Conservation (phyloP, 2,888 invertebrate species). For the Pyralis farinalis region DNA sequence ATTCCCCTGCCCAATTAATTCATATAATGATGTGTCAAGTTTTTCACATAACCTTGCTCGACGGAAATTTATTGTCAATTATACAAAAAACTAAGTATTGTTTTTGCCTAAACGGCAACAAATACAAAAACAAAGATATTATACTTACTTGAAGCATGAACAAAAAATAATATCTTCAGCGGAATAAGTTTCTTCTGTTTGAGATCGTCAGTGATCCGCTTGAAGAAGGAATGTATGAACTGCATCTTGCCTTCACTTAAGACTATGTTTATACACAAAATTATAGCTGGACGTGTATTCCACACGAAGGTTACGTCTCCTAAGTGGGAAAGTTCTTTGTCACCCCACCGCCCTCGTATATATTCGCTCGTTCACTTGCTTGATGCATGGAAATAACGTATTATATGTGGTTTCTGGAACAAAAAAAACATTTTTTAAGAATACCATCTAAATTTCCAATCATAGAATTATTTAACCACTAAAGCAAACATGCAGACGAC, state of each 20-base stretch:
- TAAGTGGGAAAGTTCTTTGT: conserved; percentile 57
- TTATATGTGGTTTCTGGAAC: conserved; percentile 40
- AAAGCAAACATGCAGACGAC: no score
- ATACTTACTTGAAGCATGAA: conserved; percentile 88
- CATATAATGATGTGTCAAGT: no score
- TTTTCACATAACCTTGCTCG: no score
- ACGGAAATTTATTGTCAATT: no score
- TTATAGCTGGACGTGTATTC: not conserved
- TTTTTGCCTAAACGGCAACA: not conserved
- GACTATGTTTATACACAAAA: conserved; percentile 13
- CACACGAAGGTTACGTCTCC: conserved; percentile 14
- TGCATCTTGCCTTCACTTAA: conserved; percentile 63
- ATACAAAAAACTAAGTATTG: no score
- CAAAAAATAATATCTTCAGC: conserved; percentile 88
- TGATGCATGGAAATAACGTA: conserved; percentile 61
- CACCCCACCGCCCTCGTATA: conserved; percentile 52
- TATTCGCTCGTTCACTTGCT: conserved; percentile 36
- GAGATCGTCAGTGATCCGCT: conserved; percentile 85
- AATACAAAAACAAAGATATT: not conserved
- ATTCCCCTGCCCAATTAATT: no score
- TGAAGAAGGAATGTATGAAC: conserved; percentile 82
- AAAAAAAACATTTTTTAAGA: no score
- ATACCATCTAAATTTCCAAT: no score
- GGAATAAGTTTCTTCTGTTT: conserved; percentile 87
- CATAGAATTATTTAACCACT: no score